Evolutionary conservation across 2,888 invertebrate genomes (phyloP).

Genomic region (Cataglyphis rosenhaueri): DNA sequence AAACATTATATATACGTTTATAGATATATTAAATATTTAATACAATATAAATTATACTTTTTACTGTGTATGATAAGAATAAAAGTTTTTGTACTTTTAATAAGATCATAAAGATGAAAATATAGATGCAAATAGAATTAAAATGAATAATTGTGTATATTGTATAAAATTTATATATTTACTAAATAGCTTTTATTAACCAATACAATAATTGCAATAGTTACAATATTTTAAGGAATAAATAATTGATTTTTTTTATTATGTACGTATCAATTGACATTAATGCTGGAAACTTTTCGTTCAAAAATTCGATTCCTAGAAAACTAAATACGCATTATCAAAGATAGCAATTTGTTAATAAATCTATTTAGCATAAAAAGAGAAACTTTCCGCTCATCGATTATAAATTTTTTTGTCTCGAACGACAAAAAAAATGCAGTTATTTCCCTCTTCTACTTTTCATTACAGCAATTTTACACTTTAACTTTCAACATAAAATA

Average conservation of each 20-base stretch:
- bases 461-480: constrained; percentile 1
- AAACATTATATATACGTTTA: neutral
- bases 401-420: neutral
- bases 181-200: constrained; percentile 57
- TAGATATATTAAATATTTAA: neutral
- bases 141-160: constrained; percentile 33
- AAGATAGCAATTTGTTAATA: constrained; percentile 24
- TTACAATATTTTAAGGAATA: constrained; percentile 39
- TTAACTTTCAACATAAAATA: constrained; percentile 21
- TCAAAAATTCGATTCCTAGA: constrained; percentile 20
- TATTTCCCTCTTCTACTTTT: neutral
- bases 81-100: constrained; percentile 37
- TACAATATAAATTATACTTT: constrained; percentile 19
- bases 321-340: constrained; percentile 33
- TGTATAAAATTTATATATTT: constrained; percentile 63
- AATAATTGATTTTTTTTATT: constrained; percentile 17
- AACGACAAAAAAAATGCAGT: neutral
- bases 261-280: constrained; percentile 38
- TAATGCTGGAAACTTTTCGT: constrained; percentile 25
- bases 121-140: constrained; percentile 37
- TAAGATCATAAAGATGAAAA: constrained; percentile 13
- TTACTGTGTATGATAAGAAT: neutral
- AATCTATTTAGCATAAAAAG: constrained; percentile 14
- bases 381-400: constrained; percentile 7
- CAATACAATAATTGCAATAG: constrained; percentile 62